Conservation (phyloP, 2,797 vertebrate species). For the Thaleichthys pacificus region DNA sequence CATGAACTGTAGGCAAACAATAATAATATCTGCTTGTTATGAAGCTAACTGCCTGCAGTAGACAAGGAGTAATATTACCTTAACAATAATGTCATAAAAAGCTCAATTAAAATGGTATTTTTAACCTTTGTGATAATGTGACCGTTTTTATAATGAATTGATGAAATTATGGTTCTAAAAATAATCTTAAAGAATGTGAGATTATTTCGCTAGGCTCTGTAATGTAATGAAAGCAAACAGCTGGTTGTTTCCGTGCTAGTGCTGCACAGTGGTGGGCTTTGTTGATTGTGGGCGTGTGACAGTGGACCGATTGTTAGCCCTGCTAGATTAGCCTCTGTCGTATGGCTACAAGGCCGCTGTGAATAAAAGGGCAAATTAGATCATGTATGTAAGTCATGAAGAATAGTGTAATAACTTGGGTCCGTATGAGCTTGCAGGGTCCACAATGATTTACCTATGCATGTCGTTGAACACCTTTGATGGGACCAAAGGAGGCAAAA, state of each 20-base stretch:
- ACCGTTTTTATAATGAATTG: not conserved
- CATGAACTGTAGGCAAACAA: no score
- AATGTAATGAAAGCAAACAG: conserved; percentile 25
- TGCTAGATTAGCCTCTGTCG: conserved; percentile 2
- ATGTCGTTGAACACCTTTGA: no score
- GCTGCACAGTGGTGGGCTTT: conserved; percentile 67
- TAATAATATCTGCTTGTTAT: no score
- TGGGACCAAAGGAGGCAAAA: no score
- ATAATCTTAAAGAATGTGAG: not conserved
- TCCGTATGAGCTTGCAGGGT: no score
- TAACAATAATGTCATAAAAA: not conserved
- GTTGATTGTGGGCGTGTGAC: conserved; percentile 67
- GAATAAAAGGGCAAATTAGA: not conserved
- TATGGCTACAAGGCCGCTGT: not conserved
- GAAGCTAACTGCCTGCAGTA: not conserved
- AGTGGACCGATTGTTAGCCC: conserved; percentile 58
- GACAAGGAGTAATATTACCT: not conserved
- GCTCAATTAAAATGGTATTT: not conserved
- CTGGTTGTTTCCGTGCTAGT: conserved; percentile 16
- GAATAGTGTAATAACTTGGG: no score
- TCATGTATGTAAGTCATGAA: not conserved
- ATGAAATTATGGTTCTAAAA: not conserved
- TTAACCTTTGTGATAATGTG: not conserved
- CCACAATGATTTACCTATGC: no score
- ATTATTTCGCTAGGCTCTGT: conserved; percentile 11